Base-by-base conservation (phyloP, 2,113 vertebrate genomes). In the Myotis lucifugus region DNA sequence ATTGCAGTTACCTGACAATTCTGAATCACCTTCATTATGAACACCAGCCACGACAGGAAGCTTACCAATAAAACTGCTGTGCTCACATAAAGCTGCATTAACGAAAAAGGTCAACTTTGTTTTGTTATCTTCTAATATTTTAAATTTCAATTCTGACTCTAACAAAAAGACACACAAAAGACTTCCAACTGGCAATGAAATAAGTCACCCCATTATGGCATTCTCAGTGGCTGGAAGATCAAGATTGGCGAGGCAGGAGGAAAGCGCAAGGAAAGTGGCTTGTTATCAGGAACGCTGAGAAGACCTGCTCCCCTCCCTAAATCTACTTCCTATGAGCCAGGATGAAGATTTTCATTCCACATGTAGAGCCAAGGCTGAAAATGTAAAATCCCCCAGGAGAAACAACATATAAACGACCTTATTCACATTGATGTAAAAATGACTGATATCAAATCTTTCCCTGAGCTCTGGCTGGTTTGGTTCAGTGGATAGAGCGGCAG, bases 11-110 rank as follows among this genome's bases (percentile, higher is more conserved):
- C 83, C 21, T 94, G 56, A 81, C 85, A 90, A 59, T 32, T 78
- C 61, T 88, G 85, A 93, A 81, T 81, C 42, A 82, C 19, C 27
- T 85, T 93, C 85, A 91, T 96, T 94, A 85, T 93, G 67, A 94
- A 88, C 23, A 85, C 23, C 13, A 67, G 17, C 11, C 61, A 95
- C 29, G 52, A 88, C 15, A 83, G 32, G 34, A 93, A 94, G 74
- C 23, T 79, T 73, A 91, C 14, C 73, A 85, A 18, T 67, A n/a
- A 42, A 84, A 88, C 15, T 76, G 21, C 73, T 85, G 11, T 79
- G 72, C 19, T 52, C 50, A 69, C 56, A 64, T 37, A 77, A 93
- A 88, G 21, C 59, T 79, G 7, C 42, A 94, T 42, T n/a, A 81
- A 95, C 48, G 79, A 59, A 87, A 88, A 94, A 96, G 34, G 50